phyloP scores from a whole-genome alignment of 2,888 invertebrate species.

The Erebia aethiops region DNA sequence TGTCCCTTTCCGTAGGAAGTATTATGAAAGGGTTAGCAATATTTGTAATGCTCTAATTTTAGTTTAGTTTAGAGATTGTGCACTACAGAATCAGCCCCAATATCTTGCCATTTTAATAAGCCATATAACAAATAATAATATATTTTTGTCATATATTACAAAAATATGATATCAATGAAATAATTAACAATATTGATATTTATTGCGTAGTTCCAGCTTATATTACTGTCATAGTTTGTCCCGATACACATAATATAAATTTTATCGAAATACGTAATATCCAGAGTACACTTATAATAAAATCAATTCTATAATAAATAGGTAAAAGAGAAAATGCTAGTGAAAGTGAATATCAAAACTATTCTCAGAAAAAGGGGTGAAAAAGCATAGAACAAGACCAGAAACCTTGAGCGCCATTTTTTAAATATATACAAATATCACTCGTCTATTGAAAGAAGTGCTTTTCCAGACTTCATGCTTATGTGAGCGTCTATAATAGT shows the following conservation, averaged over 20 bases:
- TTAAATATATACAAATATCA: not conserved
- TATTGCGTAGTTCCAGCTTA: too few relatives aligned
- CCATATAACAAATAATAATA: not conserved
- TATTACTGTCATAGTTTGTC: too few relatives aligned
- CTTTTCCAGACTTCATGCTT: not conserved
- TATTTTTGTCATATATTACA: not conserved
- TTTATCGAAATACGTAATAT: not conserved
- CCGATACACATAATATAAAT: not conserved
- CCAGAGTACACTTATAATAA: not conserved
- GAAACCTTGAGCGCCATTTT: not conserved
- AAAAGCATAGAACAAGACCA: constrained; percentile 1
- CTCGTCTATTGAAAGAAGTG: not conserved
- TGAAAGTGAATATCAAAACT: not conserved
- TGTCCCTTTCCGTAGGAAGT: too few relatives aligned
- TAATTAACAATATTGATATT: too few relatives aligned
- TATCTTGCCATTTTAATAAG: not conserved
- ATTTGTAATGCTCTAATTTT: too few relatives aligned
- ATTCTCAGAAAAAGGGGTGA: not conserved
- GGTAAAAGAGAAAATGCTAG: not conserved
- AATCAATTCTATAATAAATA: not conserved
- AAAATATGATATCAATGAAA: not conserved
- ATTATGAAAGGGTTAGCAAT: too few relatives aligned
- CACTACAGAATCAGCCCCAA: too few relatives aligned
- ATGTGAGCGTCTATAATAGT: not conserved
- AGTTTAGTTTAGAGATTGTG: too few relatives aligned